Base-by-base conservation (phyloP, 2,888 invertebrate species). In the Norana najaformis region DNA sequence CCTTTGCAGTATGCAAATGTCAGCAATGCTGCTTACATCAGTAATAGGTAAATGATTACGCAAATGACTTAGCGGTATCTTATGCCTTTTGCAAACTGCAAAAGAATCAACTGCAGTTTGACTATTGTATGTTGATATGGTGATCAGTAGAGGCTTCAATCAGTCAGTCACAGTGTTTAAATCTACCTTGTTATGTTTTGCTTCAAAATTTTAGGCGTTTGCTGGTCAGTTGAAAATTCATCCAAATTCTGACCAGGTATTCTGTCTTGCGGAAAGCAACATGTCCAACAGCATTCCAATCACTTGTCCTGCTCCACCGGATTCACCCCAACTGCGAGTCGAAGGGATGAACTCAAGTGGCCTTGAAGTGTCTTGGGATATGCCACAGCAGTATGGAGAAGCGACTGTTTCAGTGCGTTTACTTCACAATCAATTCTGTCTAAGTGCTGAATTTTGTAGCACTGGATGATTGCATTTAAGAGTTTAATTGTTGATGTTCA, bases 311-410 rank as follows among this genome's bases (percentile, higher is more conserved):
- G 94, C 94, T 5, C 94, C 94, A 23, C 94, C 95, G 36, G 39
- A 90, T 11, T 94, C 94, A 4, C 94, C 95, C n/a, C 93, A 93
- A 53, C 93, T 95, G 83, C 92, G 94, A 20, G 93, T 95, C 23
- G 94, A 95, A 90, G 93, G 94, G 16, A 93, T 95, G 92, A 93
- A 93, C 90, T 93, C 93, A 8, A 93, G 94, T 41, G 95, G 95
- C 8, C 93, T 95, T 89, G 94, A 95, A 92, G 93, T 95, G 90
- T 94, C 94, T 30, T 95, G 95, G 95, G 93, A 93, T 91, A 93
- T 93, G 47, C 94, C 95, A 3, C 94, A 94, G 90, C 94, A 95
- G 91, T 94, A 93, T 91, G 94, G 94, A 20, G 94, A 94, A 91
- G 94, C 94, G 23, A 92, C 92, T n/a, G 93, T 95, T 36, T 94